Conservation (phyloP, 37 sponge, comb jelly and placozoan genomes). For the Ephydatia muelleri region DNA sequence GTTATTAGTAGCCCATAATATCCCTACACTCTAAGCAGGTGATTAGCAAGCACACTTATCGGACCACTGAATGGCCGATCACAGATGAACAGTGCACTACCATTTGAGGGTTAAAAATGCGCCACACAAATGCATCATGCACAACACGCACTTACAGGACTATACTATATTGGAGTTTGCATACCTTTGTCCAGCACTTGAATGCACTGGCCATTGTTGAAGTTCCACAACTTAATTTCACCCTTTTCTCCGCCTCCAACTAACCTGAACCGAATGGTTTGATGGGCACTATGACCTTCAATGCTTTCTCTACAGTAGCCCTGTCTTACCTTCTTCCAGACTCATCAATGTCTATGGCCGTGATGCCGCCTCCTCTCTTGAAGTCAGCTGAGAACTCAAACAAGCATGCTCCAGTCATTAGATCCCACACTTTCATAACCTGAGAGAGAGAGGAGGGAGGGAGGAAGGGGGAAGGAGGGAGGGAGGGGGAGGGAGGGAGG, state of each 20-base stretch:
- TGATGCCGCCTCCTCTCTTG: conserved; percentile 18
- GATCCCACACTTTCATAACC: conserved; percentile 93
- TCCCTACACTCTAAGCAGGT: not conserved
- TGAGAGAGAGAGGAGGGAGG: conserved; percentile 23
- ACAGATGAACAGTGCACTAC: too few relatives aligned
- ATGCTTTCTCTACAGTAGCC: too few relatives aligned
- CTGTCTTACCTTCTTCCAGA: not conserved
- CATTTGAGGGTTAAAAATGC: too few relatives aligned
- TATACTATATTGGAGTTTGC: not conserved
- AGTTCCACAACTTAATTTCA: conserved; percentile 87
- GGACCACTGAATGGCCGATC: too few relatives aligned
- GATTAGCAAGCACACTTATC: too few relatives aligned
- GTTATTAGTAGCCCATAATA: not conserved
- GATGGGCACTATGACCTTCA: not conserved
- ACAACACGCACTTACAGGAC: not conserved
- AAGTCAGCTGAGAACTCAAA: conserved; percentile 72
- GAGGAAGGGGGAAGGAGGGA: too few relatives aligned
- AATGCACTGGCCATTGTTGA: conserved; percentile 91
- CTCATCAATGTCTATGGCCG: conserved; percentile 33
- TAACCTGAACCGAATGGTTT: conserved; percentile 30
- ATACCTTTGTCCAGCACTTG: conserved; percentile 79
- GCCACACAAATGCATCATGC: too few relatives aligned
- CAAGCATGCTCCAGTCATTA: conserved; percentile 62
- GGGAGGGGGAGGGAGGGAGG: not conserved
- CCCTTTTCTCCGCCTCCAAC: conserved; percentile 84